A percentile compares a stretch with the other conserved stretches of the same genome.
Conservation (phyloP, 2,113 vertebrate genomes). For the Mystacornis crossleyi region DNA sequence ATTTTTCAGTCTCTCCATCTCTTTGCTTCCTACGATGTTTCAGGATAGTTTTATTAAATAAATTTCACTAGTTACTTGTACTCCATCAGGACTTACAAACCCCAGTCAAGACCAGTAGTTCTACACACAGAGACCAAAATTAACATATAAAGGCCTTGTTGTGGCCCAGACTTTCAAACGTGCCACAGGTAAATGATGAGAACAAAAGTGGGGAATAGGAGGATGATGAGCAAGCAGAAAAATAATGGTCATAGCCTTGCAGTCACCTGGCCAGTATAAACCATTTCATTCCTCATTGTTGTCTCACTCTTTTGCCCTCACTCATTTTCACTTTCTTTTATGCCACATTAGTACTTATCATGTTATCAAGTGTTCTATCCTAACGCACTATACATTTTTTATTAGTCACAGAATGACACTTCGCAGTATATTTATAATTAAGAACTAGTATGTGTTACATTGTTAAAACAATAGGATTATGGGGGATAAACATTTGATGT, state of each 20-base stretch:
- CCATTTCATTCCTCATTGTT: background rate
- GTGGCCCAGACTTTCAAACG: fast-evolving
- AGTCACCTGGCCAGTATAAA: background rate
- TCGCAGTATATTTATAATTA: background rate
- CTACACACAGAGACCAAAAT: background rate
- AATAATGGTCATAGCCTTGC: background rate
- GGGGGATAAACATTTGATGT: background rate
- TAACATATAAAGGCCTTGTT: background rate
- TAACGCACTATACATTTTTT: background rate
- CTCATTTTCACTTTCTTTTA: background rate
- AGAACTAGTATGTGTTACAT: background rate
- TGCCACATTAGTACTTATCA: background rate
- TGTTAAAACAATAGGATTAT: background rate
- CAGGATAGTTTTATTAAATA: background rate
- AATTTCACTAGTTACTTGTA: background rate
- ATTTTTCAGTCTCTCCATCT: fast-evolving
- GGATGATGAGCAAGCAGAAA: background rate
- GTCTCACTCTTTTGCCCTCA: background rate
- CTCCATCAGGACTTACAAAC: background rate
- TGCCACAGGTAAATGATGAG: background rate
- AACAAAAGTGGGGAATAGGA: background rate
- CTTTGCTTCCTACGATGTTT: background rate
- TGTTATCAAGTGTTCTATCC: background rate
- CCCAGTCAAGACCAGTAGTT: background rate
- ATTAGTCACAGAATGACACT: background rate